Conservation (phyloP, 2,888 invertebrate genomes). For the Latrodectus hesperus region DNA sequence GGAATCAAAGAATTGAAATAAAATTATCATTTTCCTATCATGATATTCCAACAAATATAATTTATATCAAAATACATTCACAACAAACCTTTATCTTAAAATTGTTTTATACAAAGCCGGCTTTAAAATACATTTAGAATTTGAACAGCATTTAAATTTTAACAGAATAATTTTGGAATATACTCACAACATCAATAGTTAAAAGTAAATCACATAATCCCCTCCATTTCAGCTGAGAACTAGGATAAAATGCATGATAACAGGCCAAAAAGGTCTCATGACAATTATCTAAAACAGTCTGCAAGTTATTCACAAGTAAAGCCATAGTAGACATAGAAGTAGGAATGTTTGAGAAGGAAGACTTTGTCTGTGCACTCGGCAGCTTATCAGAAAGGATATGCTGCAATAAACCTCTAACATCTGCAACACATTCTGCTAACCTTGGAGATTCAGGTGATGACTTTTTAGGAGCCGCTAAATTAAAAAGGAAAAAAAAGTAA, state of each 20-base stretch:
- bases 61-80: no score
- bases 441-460: slow-evolving; percentile 82
- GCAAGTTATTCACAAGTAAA: slow-evolving; percentile 62
- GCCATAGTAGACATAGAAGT: slow-evolving; percentile 56
- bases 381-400: slow-evolving; percentile 85
- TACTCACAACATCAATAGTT: slow-evolving; percentile 67
- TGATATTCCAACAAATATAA: no score
- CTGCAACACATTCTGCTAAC: slow-evolving; percentile 89
- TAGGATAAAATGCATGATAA: slow-evolving; percentile 97
- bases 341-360: slow-evolving; percentile 46
- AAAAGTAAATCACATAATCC: slow-evolving; percentile 87
- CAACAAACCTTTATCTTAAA: no score
- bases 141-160: no score
- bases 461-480: slow-evolving; percentile 73
- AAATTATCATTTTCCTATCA: no score
- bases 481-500: background rate
- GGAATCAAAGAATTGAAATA: no score
- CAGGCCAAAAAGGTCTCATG: slow-evolving; percentile 92
- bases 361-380: slow-evolving; percentile 73
- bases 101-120: no score
- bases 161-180: no score
- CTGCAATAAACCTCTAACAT: slow-evolving; percentile 86
- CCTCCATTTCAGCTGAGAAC: slow-evolving; percentile 93
- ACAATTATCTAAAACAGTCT: slow-evolving; percentile 85
- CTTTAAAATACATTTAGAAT: no score